phyloP scores from a whole-genome alignment of 1,140 invertebrate genomes.

The Drosophila paulistorum region DNA sequence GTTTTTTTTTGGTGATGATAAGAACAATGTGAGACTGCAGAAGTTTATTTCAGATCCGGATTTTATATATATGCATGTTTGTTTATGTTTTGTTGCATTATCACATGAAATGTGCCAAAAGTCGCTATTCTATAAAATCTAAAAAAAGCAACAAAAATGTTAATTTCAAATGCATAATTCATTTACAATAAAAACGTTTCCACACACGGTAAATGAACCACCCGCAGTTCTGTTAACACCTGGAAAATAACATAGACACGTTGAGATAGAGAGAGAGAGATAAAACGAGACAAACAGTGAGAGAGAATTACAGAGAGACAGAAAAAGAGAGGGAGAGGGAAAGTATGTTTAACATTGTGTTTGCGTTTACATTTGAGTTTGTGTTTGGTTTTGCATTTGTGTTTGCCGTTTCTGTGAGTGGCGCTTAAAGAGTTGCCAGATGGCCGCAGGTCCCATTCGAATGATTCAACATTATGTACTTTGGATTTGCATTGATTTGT shows the following conservation, averaged over 20 bases:
- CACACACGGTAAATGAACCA: conserved; percentile 41
- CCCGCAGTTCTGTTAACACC: conserved; percentile 62
- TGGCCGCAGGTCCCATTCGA: conserved; percentile 8
- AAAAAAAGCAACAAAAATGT: too few relatives aligned
- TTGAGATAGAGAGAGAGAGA: background rate
- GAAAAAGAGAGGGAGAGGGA: background rate
- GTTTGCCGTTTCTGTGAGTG: conserved; percentile 28
- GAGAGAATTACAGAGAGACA: background rate
- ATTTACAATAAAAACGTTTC: conserved; percentile 31
- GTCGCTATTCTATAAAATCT: background rate
- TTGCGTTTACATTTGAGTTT: conserved; percentile 26
- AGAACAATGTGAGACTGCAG: conserved; percentile 57
- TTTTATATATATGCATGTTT: background rate
- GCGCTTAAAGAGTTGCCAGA: conserved; percentile 54
- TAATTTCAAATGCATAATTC: conserved; percentile 37
- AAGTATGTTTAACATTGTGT: conserved; percentile 24
- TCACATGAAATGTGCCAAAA: conserved; percentile 40
- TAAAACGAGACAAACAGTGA: background rate
- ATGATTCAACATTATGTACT: conserved; percentile 1
- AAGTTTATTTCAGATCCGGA: conserved; percentile 46
- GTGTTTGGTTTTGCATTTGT: conserved; percentile 27
- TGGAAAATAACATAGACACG: conserved; percentile 13
- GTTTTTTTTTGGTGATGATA: conserved; percentile 30
- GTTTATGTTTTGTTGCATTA: conserved; percentile 42
- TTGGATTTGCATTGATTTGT: conserved; percentile 24